Conservation (phyloP, 1,140 invertebrate species). For the Meloidogyne hapla region DNA sequence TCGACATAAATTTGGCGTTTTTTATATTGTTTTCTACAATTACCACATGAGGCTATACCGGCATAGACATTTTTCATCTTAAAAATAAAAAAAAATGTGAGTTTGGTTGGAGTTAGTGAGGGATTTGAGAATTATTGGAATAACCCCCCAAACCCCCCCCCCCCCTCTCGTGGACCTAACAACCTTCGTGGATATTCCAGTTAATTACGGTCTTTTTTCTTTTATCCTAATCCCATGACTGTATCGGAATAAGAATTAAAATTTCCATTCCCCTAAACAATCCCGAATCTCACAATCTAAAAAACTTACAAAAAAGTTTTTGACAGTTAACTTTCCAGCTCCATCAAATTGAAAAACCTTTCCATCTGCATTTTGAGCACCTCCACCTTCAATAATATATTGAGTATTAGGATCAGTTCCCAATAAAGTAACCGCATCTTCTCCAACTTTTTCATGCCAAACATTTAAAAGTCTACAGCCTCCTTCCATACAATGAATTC, state of each 20-base stretch:
- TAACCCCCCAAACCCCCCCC: too few species aligned
- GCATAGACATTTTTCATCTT: constrained; percentile 3
- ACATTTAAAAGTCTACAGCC: constrained; percentile 22
- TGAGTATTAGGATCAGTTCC: background rate
- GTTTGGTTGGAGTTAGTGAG: too few species aligned
- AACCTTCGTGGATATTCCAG: too few species aligned
- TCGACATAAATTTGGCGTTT: background rate
- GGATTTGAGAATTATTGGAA: too few species aligned
- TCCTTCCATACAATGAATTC: constrained; percentile 29
- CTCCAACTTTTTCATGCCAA: constrained; percentile 30
- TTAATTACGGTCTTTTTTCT: too few species aligned
- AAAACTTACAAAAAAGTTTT: constrained; percentile 12
- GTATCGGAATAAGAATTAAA: too few species aligned
- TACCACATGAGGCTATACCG: background rate
- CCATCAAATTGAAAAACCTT: constrained; percentile 27
- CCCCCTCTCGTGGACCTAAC: too few species aligned
- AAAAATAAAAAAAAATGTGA: background rate
- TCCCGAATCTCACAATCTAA: too few species aligned
- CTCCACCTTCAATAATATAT: constrained; percentile 6
- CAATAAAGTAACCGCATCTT: constrained; percentile 28
- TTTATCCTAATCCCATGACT: too few species aligned
- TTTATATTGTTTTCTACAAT: background rate
- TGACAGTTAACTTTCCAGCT: background rate
- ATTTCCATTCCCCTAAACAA: too few species aligned
- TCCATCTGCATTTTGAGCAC: constrained; percentile 16